These are phyloP conservation scores for Lutraria rhynchaena DNA, from an alignment of 1,140 invertebrate species.

Conservation along the genomic window DNA sequence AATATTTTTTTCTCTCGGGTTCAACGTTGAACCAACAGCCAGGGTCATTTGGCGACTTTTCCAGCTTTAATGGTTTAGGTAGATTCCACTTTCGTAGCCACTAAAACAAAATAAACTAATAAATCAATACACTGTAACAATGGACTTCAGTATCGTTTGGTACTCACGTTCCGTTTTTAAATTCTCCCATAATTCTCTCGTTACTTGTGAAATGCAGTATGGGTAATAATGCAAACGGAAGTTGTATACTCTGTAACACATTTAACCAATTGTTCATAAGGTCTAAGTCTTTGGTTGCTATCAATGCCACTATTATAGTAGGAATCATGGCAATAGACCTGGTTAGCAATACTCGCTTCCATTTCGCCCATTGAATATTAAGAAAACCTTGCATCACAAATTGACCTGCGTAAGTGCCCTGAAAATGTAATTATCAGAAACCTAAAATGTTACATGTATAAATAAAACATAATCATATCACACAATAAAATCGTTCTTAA, in stretches of 20 bases:
- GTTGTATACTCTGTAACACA: slow-evolving; percentile 92
- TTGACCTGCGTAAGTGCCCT: slow-evolving; percentile 79
- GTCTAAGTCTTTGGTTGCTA: slow-evolving; percentile 88
- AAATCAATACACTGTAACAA: too few species aligned
- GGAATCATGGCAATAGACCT: slow-evolving; percentile 93
- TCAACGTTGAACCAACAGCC: too few species aligned
- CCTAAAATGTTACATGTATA: too few species aligned
- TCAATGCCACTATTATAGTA: slow-evolving; percentile 91
- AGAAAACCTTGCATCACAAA: slow-evolving; percentile 88
- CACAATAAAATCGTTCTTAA: too few species aligned
- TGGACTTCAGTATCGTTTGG: too few species aligned
- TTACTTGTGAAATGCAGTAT: slow-evolving; percentile 94
- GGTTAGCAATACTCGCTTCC: slow-evolving; percentile 94
- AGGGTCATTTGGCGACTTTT: too few species aligned
- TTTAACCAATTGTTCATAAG: slow-evolving; percentile 94
- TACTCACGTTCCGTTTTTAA: slow-evolving; percentile 77
- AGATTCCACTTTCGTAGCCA: too few species aligned
- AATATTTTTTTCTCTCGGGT: too few species aligned
- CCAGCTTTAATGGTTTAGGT: too few species aligned
- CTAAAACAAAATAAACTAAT: too few species aligned
- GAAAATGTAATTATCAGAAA: too few species aligned
- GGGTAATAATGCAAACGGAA: slow-evolving; percentile 88
- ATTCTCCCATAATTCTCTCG: slow-evolving; percentile 88
- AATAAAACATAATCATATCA: too few species aligned
- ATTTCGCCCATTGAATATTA: slow-evolving; percentile 92